Base-by-base conservation (phyloP, 2,113 vertebrate genomes). In the Sylvia atricapilla region DNA sequence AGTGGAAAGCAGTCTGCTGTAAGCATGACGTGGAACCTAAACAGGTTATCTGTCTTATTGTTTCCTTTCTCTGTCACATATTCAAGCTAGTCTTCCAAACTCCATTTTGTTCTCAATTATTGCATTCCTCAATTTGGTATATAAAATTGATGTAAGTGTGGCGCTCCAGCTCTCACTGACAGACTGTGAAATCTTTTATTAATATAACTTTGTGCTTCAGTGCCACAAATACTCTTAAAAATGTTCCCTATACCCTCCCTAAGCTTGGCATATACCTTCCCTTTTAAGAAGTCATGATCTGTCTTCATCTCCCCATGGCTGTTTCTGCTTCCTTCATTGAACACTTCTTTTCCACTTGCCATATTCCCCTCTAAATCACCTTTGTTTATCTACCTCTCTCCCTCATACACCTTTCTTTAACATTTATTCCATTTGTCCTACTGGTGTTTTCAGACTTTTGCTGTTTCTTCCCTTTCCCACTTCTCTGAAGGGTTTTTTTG, bases 31-130 rank as follows among this genome's bases (percentile, higher is more conserved):
- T 15, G 20, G 81, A 90, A 90, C 11, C 22, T 33, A 15, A 68
- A 27, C 10, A 59, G 30, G n/a, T 67, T 87, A 59, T 64, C 44
- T 75, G 24, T 81, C 17, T 46, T 76, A 59, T 5, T 67, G 13
- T 72, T 41, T 89, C 15, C 15, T 82, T 63, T 69, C 25, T 28
- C 37, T 0, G 0, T 23, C 46, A 37, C 27, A 14, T 35, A 35
- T 50, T 69, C 41, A 79, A 43, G 64, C n/a, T 46, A 16, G 14
- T 44, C 39, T 33, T 60, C 31, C 37, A 82, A 76, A 39, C 22
- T 84, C 47, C 27, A 68, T 49, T 89, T 84, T 79, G 22, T 75
- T 25, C 69, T 67, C 44, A 89, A 13, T 44, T 44, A 63, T 6
- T 33, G 11, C 33, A 50, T 43, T 70, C 56, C 20, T 75, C 41